Percentiles rank a stretch among this genome's conserved stretches.
phyloP scores from a whole-genome alignment of 2,797 vertebrate species.

The Hipposideros larvatus region DNA sequence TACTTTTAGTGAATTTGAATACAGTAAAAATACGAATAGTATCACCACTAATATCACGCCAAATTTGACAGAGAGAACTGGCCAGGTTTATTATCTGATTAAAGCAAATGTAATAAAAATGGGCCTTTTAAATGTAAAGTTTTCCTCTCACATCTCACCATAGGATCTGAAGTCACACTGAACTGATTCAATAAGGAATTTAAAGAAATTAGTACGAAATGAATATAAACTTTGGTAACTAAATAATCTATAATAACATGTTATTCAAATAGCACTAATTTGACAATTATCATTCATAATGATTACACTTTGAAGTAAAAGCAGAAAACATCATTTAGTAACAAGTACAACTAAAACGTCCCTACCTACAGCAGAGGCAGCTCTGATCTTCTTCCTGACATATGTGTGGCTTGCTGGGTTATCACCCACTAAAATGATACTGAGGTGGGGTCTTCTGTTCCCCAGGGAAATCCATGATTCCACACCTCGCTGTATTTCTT shows the following conservation, averaged over 20 bases:
- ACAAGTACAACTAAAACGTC: background rate
- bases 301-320: background rate
- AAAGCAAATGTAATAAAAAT: background rate
- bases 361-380: slow-evolving; percentile 93
- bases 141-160: background rate
- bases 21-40: background rate
- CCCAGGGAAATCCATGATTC: slow-evolving; percentile 92
- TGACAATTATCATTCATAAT: background rate
- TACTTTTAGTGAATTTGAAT: background rate
- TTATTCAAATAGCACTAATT: background rate
- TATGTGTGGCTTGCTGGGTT: slow-evolving; percentile 95
- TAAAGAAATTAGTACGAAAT: slow-evolving; percentile 44
- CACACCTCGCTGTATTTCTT: slow-evolving; percentile 93
- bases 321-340: background rate
- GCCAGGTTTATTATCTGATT: slow-evolving; percentile 23
- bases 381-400: slow-evolving; percentile 94
- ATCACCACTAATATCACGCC: background rate
- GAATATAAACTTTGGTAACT: background rate
- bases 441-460: slow-evolving; percentile 94
- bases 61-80: background rate
- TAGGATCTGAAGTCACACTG: background rate
- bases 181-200: background rate
- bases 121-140: background rate
- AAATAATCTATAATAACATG: background rate
- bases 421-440: slow-evolving; percentile 95